Percentiles rank a stretch among this genome's conserved stretches.
phyloP scores from a whole-genome alignment of 2,797 vertebrate species.

The Pantherophis alleghaniensis region DNA sequence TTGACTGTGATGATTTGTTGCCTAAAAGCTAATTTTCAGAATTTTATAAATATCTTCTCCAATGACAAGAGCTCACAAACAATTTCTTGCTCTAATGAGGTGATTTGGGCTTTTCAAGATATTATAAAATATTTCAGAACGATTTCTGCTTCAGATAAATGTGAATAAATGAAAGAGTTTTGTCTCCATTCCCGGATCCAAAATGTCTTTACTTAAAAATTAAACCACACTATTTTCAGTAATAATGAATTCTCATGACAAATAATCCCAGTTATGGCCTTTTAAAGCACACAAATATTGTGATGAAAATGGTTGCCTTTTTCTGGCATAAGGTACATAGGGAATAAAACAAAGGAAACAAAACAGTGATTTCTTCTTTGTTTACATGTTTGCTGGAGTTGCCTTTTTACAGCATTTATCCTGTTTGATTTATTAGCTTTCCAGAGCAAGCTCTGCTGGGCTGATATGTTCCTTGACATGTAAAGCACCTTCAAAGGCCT shows the following conservation, averaged over 20 bases:
- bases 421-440: slow-evolving; percentile 65
- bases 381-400: slow-evolving; percentile 37
- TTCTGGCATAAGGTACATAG: slow-evolving; percentile 41
- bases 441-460: slow-evolving; percentile 54
- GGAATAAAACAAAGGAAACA: slow-evolving; percentile 32
- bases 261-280: slow-evolving; percentile 28
- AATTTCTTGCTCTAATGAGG: slow-evolving; percentile 41
- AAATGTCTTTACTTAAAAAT: neutral
- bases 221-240: neutral
- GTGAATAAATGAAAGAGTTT: slow-evolving; percentile 15
- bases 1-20: slow-evolving; percentile 14
- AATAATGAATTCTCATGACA: neutral
- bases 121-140: slow-evolving; percentile 19
- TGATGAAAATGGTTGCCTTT: slow-evolving; percentile 21
- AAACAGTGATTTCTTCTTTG: slow-evolving; percentile 34
- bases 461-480: slow-evolving; percentile 60
- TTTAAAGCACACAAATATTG: neutral
- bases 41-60: slow-evolving; percentile 32
- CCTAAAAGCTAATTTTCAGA: neutral
- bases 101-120: slow-evolving; percentile 36
- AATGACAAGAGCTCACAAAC: slow-evolving; percentile 31
- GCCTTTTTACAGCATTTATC: slow-evolving; percentile 44
- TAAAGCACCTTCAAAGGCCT: slow-evolving; percentile 53
- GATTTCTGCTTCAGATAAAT: slow-evolving; percentile 3
- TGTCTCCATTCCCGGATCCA: neutral